Base-by-base conservation (phyloP, 2,113 vertebrate genomes). In the Elephas maximus region DNA sequence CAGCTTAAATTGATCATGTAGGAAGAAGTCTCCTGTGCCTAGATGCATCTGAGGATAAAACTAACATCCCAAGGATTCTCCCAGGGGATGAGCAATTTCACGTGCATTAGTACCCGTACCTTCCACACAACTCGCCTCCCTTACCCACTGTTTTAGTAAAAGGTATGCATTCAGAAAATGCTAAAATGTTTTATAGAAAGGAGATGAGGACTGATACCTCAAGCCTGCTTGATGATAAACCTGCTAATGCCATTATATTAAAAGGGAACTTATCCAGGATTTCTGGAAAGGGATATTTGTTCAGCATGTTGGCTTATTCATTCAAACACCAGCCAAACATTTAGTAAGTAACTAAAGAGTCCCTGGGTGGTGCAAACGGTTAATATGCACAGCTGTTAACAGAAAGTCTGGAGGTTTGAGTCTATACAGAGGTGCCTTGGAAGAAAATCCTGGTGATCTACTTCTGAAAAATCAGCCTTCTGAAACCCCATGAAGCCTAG, bases 11-110 rank as follows among this genome's bases (percentile, higher is more conserved):
- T 71, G 73, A 48, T 95, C 12, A 18, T 12, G 45, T 12, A 62
- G 82, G 73, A 63, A 62, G 82, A 67, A 63, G 41, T 30, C 7
- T 88, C 77, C 45, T 44, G 81, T 81, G 84, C 37, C 88, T 80
- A 78, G 81, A 81, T 69, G 94, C 67, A 28, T 74, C 67, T 63
- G 71, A 80, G 45, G 77, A 5, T 78, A 77, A 84, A 83, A 92
- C 83, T 90, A 84, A 62, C 73, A 51, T 67, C 20, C 90, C 0
- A 5, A 53, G 90, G 71, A 6, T 67, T 93, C 41, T 89, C 23
- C 86, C 76, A 1, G 0, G 20, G 20, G 63, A 77, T 26, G 91
- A 95, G 65, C 85, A 28, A 74, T 95, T 96, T 88, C 65, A 53
- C 53, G 37, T 30, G 80, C 81, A 15, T 95, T 78, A 77, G 76